Base-by-base conservation (phyloP, 2,797 vertebrate species). In the Microctenopoma stevenorrisi region DNA sequence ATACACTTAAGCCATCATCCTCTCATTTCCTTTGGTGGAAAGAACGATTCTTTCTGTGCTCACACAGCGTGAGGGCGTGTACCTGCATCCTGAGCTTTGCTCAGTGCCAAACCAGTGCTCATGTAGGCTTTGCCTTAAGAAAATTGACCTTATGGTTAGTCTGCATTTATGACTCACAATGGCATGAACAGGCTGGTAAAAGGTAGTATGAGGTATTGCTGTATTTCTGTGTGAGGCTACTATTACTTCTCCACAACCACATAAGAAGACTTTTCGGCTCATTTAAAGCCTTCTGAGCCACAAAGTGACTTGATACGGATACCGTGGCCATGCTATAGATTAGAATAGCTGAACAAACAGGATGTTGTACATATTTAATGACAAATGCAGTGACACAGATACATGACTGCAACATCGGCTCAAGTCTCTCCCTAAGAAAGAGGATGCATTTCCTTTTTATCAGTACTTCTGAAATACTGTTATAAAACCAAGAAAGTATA, bases 11-110 rank as follows among this genome's bases (percentile, higher is more conserved):
- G 71, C 78, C 79, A 85, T 86, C 82, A 83, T 88, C 84, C 76
- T 86, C 88, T 93, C 86, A 90, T 91, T 92, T 93, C 87, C 92
- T 91, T 85, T 52, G 69, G 78, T 89, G 86, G 85, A 88, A 92
- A 92, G 77, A 93, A 85, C 78, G 56, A 74, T 85, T 79, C 70
- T 87, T 68, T 86, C 76, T 78, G 52, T 50, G 58, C 74, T 84
- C 78, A 59, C 78, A 82, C 64, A 75, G 78, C 64, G 57, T 9
- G 51, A 86, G 85, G 83, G 79, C 65, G 83, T 87, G 84, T 88
- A 63, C 68, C 67, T 76, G 69, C 69, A 72, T 72, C 59, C 72
- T 51, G 74, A 71, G 61, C 70, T 9, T 44, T 76, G 59, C 57
- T 3, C 67, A 0, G 60, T 48, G 77, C 82, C 84, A 86, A 84